Conservation (phyloP, 2,797 vertebrate species). For the Rallus crepitans region DNA sequence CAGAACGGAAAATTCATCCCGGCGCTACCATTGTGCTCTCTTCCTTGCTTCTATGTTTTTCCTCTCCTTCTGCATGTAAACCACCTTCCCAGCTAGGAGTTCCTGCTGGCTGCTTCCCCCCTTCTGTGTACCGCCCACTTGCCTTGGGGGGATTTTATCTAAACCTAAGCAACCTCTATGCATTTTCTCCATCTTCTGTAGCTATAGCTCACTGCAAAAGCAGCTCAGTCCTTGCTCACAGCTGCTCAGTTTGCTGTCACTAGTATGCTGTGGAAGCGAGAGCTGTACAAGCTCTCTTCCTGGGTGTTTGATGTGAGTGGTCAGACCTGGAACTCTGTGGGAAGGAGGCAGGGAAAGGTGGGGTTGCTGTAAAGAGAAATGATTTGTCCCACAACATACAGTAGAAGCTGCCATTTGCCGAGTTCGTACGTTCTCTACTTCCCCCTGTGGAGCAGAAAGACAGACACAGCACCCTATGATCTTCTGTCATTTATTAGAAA, state of each 20-base stretch:
- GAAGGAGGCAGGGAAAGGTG: not conserved
- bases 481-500: conserved; percentile 63
- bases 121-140: not conserved
- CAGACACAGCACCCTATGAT: not conserved
- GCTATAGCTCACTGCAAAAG: not conserved
- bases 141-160: not conserved
- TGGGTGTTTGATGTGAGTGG: not conserved
- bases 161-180: not conserved
- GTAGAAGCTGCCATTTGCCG: not conserved
- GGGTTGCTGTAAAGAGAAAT: not conserved
- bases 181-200: not conserved
- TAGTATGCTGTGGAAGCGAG: not conserved
- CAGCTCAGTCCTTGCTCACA: not conserved
- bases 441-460: not conserved
- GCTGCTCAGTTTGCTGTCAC: not conserved
- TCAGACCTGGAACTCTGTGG: not conserved
- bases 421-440: not conserved
- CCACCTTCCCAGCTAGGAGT: not conserved
- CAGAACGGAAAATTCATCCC: not conserved
- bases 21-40: not conserved
- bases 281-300: not conserved
- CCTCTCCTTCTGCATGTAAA: not conserved
- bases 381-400: not conserved
- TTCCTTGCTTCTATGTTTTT: not conserved
- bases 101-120: not conserved